Conservation (phyloP, 2,888 invertebrate species). For the Agrotis puta region DNA sequence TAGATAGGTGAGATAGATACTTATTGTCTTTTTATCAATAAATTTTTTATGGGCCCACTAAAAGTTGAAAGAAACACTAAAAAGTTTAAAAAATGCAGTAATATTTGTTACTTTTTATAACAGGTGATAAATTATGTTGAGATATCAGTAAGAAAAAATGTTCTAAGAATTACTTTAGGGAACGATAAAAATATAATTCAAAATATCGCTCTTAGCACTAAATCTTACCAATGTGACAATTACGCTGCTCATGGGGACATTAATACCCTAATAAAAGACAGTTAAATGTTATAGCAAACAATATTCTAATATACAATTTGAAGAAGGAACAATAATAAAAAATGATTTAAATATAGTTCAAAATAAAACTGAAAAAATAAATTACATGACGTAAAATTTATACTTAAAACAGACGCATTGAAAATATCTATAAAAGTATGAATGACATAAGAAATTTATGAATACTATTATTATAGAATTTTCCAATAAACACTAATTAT, state of each 20-base stretch:
- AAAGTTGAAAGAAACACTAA: conserved; percentile 17
- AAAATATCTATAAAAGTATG: neutral
- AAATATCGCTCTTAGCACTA: conserved; percentile 27
- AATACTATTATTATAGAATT: neutral
- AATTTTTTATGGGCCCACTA: too few relatives aligned
- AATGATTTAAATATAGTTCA: neutral
- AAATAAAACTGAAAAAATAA: neutral
- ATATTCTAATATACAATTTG: conserved; percentile 21
- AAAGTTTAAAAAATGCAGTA: neutral
- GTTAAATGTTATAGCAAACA: conserved; percentile 35
- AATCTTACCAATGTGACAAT: conserved; percentile 53
- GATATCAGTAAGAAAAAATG: neutral
- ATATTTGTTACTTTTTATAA: neutral
- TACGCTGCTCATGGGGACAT: conserved; percentile 43
- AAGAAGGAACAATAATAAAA: neutral
- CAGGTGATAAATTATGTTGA: neutral
- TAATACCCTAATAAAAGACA: conserved; percentile 42
- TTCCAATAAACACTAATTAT: too few relatives aligned
- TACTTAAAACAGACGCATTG: neutral
- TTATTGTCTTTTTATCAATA: too few relatives aligned
- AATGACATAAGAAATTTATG: too few relatives aligned
- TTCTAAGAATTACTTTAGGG: conserved; percentile 19
- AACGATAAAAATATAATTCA: conserved; percentile 22
- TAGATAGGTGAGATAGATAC: too few relatives aligned
- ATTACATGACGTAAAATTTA: neutral